Conservation (phyloP, 53 echinoderm and acorn worm species). For the Actinopyga echinites region DNA sequence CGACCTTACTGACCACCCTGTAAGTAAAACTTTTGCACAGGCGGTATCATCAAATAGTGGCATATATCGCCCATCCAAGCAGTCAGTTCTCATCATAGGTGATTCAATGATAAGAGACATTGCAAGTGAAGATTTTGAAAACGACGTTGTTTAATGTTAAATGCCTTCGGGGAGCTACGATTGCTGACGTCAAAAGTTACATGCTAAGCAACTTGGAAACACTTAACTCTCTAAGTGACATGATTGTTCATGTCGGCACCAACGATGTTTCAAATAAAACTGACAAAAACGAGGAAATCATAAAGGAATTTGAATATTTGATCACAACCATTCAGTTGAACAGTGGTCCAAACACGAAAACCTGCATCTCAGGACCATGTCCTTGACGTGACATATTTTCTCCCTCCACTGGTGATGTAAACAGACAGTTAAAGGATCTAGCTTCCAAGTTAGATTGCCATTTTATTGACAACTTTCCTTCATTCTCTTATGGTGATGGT, state of each 20-base stretch:
- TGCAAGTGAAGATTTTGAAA: background rate
- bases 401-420: background rate
- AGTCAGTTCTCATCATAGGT: background rate
- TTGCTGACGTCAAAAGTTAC: background rate
- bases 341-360: background rate
- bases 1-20: background rate
- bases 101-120: conserved; percentile 5
- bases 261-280: background rate
- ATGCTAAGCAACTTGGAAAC: too few relatives aligned
- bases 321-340: background rate
- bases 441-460: too few relatives aligned
- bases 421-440: background rate
- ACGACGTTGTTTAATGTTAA: background rate
- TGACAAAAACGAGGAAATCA: background rate
- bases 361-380: background rate
- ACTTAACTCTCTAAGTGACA: too few relatives aligned
- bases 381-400: conserved; percentile 2
- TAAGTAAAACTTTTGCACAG: background rate
- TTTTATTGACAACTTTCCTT: too few relatives aligned
- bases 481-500: background rate
- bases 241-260: too few relatives aligned
- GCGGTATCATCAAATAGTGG: background rate
- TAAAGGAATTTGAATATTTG: too few relatives aligned
- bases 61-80: background rate
- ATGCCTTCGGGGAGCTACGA: background rate